Conservation (phyloP, 1,140 invertebrate genomes). For the Caenorhabditis elegans region WBcel235 BX284605.5:1603001-1603500, state of each 20-base stretch:
- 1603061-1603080: no score
- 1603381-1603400: background rate
- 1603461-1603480: background rate
- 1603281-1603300: background rate
- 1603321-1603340: background rate
- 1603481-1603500: background rate
- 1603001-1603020: no score
- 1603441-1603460: background rate
- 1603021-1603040: no score
- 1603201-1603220: background rate
- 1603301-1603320: background rate
- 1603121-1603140: no score
- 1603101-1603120: no score
- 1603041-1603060: no score
- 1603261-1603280: background rate
- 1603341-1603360: no score
- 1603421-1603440: background rate
- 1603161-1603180: no score
- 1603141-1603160: no score
- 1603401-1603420: background rate
- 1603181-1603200: no score
- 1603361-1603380: background rate
- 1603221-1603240: constrained; percentile 3
- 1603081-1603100: no score
- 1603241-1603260: background rate